phyloP scores from a whole-genome alignment of 1,140 invertebrate species.

The Tribolium madens region DNA sequence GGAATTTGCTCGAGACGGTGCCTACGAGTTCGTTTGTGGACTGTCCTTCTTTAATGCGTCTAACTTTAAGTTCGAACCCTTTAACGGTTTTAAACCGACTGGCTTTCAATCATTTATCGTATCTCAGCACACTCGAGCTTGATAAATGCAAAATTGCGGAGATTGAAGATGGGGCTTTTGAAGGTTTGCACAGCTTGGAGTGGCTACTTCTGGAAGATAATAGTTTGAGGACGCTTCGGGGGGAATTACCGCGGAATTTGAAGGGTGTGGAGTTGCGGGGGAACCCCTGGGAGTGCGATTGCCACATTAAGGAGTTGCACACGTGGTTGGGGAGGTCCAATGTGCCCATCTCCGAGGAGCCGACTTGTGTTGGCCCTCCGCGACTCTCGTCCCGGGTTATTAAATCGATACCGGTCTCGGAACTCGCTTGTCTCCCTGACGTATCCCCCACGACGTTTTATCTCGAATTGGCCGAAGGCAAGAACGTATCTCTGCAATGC shows the following conservation, averaged over 20 bases:
- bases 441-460: conserved; percentile 77
- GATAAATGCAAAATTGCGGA: conserved; percentile 81
- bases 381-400: conserved; percentile 76
- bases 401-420: conserved; percentile 75
- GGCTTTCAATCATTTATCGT: conserved; percentile 79
- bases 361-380: conserved; percentile 79
- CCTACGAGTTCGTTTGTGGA: conserved; percentile 82
- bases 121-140: conserved; percentile 84
- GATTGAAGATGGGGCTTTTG: conserved; percentile 84
- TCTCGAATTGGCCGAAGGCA: conserved; percentile 81
- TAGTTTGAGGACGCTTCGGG: conserved; percentile 77
- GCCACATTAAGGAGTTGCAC: conserved; percentile 79
- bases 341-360: conserved; percentile 77
- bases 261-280: conserved; percentile 78
- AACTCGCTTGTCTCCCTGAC: conserved; percentile 86
- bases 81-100: conserved; percentile 76
- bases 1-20: conserved; percentile 81
- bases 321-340: conserved; percentile 81
- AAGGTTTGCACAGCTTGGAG: conserved; percentile 82
- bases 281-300: conserved; percentile 92
- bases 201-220: conserved; percentile 87
- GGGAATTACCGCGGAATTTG: conserved; percentile 76
- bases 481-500: conserved; percentile 83
- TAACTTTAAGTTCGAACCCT: conserved; percentile 83
- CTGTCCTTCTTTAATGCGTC: conserved; percentile 82